Base-by-base conservation (phyloP, 1,140 invertebrate genomes). In the Diabrotica undecimpunctata region DNA sequence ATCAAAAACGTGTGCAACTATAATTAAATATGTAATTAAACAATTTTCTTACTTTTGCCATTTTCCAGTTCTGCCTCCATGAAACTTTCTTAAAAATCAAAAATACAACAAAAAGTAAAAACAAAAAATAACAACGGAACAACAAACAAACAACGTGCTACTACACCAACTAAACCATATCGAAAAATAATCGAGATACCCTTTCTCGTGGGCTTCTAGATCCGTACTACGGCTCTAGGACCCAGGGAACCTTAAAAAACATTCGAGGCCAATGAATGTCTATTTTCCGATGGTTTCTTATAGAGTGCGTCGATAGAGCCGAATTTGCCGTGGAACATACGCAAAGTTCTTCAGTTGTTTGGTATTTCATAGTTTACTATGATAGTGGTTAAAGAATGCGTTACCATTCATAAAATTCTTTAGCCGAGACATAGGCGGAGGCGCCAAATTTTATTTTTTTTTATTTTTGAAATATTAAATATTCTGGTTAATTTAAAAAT, bases 341-440 rank as follows among this genome's bases (percentile, higher is more conserved):
- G 50, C 11, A 37, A 57, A 57, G 55, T 57, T 57, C 55, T 57
- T 61, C 41, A 14, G 41, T 61, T 61, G 41, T 52, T 58, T 58
- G 56, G 56, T 13, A 58, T 58, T 58, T 58, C 56, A 65, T 69
- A 66, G 64, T 69, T 70, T 71, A 72, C 72, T 73, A 73, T 69
- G 67, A 65, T 69, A 70, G 59, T 67, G 64, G 61, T 53, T 54
- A 58, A 65, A 61, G 65, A 70, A 61, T 69, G 67, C 69, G 63
- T 67, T 70, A 70, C 68, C 72, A 73, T 73, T 73, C 72, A 73
- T 73, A 73, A 73, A 73, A 73, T 73, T 72, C 70, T 66, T 66
- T 53, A 60, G 41, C 36, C 35, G 14, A 61, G n/a, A 41, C 55
- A 57, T 25, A 37, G 55, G 55, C 55, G 55, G 54, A 2, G 12